Conservation (phyloP, 2,113 vertebrate genomes). For the Daboia siamensis region DNA sequence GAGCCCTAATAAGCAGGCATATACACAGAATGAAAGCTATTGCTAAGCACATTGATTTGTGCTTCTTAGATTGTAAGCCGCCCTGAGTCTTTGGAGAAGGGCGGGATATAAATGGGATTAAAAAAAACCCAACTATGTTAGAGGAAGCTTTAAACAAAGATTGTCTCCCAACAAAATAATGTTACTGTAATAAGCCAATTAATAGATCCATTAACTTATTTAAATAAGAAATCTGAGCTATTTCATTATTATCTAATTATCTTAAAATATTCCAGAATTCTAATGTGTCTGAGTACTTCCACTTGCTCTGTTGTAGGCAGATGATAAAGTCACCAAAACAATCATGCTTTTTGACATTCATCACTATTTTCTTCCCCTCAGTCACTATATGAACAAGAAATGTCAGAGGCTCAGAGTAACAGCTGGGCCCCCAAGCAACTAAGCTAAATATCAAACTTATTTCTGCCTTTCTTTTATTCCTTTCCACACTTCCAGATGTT, state of each 20-base stretch:
- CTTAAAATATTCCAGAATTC: background rate
- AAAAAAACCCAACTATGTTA: too few relatives aligned
- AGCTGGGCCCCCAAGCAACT: background rate
- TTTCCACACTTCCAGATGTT: background rate
- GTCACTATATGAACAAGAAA: background rate
- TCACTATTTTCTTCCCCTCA: background rate
- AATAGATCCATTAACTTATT: background rate
- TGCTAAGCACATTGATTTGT: too few relatives aligned
- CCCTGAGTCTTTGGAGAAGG: too few relatives aligned
- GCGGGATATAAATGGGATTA: too few relatives aligned
- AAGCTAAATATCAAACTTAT: background rate
- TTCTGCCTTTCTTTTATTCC: background rate
- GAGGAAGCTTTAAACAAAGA: background rate
- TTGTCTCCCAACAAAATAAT: background rate
- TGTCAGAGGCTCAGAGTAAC: background rate
- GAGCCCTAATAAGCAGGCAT: too few relatives aligned
- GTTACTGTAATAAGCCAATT: background rate
- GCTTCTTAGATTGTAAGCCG: too few relatives aligned
- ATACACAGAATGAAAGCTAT: too few relatives aligned
- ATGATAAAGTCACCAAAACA: background rate
- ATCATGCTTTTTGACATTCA: background rate
- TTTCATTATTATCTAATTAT: background rate
- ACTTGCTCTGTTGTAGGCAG: fast-evolving
- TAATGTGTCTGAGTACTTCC: fast-evolving
- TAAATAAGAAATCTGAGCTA: fast-evolving